Conservation (phyloP, 2,888 invertebrate genomes). For the Drosophila tanythrix region DNA sequence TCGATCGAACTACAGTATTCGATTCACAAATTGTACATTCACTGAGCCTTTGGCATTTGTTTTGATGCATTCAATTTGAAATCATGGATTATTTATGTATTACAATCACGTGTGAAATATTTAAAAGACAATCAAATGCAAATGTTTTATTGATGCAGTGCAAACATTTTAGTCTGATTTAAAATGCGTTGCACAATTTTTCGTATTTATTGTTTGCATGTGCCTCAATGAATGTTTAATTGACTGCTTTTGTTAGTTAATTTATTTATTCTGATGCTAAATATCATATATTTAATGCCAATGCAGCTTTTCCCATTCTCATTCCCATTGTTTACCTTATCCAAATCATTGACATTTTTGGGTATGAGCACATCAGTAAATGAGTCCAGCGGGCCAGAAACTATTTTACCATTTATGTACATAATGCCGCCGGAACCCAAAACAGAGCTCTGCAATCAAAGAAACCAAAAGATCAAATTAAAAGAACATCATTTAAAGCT, state of each 20-base stretch:
- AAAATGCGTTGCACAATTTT: constrained; percentile 8
- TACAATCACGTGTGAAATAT: not conserved
- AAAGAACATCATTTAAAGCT: not conserved
- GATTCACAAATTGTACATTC: not conserved
- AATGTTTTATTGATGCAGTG: not conserved
- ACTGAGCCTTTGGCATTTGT: not conserved
- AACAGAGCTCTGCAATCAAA: constrained; percentile 77
- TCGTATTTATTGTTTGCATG: not conserved
- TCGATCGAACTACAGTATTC: not conserved
- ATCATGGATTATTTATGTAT: not conserved
- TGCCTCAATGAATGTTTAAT: constrained; percentile 1
- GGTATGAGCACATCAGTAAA: constrained; percentile 83
- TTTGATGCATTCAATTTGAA: not conserved
- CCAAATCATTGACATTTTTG: constrained; percentile 82
- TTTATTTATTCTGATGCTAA: constrained; percentile 1
- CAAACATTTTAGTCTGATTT: not conserved
- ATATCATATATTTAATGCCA: not conserved
- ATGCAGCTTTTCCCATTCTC: not conserved
- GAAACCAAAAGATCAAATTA: not conserved
- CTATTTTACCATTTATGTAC: constrained; percentile 84
- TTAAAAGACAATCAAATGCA: not conserved
- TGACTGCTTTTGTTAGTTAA: not conserved
- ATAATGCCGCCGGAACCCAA: constrained; percentile 84
- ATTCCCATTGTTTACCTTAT: constrained; percentile 77
- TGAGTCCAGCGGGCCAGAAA: constrained; percentile 84